These are phyloP conservation scores for Esox lucius DNA, from an alignment of 2,797 vertebrate genomes.

Conservation along the genomic window DNA sequence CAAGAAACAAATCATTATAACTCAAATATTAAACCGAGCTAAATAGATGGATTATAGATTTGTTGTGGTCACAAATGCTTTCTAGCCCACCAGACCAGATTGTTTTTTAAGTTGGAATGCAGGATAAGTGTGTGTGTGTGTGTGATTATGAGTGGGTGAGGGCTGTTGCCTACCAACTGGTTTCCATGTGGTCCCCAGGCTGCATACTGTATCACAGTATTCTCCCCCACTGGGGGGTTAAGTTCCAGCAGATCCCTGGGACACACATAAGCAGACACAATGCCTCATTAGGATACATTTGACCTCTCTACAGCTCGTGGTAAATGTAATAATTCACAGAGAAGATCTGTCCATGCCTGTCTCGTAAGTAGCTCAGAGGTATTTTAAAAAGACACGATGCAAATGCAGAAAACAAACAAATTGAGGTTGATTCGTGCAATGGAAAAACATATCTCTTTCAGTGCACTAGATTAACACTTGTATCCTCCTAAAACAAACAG, in stretches of 20 bases:
- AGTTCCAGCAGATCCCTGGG: slow-evolving; percentile 75
- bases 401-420: slow-evolving; percentile 53
- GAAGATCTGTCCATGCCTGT: slow-evolving; percentile 49
- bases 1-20: neutral
- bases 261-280: slow-evolving; percentile 58
- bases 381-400: slow-evolving; percentile 66
- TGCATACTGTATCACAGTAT: slow-evolving; percentile 71
- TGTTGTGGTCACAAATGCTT: neutral
- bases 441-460: slow-evolving; percentile 39
- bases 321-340: slow-evolving; percentile 10
- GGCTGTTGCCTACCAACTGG: slow-evolving; percentile 73
- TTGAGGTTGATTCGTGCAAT: slow-evolving; percentile 68
- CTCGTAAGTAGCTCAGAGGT: slow-evolving; percentile 34
- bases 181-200: slow-evolving; percentile 81
- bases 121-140: neutral
- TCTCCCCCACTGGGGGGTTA: slow-evolving; percentile 60
- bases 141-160: neutral
- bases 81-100: neutral
- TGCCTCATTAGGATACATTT: slow-evolving; percentile 24
- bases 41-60: neutral
- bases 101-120: neutral
- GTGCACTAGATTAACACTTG: slow-evolving; percentile 25
- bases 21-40: neutral
- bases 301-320: slow-evolving; percentile 33
- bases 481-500: slow-evolving; percentile 52